Evolutionary conservation across 2,888 invertebrate genomes (phyloP).

Genomic region (Eueremaeus valkanovi): DNA sequence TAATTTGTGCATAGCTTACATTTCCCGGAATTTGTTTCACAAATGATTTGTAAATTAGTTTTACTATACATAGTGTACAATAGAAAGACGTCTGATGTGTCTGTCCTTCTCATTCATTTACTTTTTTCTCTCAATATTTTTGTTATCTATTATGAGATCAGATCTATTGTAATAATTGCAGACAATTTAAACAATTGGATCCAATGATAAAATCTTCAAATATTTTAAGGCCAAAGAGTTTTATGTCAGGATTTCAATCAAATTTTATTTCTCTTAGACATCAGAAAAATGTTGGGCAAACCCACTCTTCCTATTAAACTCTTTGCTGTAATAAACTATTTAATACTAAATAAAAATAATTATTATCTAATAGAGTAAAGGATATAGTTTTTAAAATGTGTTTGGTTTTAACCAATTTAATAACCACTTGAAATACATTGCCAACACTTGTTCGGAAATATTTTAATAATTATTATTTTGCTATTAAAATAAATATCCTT

Average conservation of each 20-base stretch:
- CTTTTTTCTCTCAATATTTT: not conserved
- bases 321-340: too few species aligned
- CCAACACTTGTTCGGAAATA: too few species aligned
- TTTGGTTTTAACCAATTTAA: too few species aligned
- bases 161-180: not conserved
- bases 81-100: not conserved
- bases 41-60: not conserved
- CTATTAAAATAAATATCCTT: too few species aligned
- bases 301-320: not conserved
- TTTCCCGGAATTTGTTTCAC: not conserved
- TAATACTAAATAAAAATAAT: too few species aligned
- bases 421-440: too few species aligned
- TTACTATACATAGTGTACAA: not conserved
- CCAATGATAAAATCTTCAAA: not conserved
- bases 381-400: not conserved
- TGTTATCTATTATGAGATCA: not conserved
- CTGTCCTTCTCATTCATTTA: too few species aligned
- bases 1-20: not conserved
- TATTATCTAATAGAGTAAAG: too few species aligned
- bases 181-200: not conserved
- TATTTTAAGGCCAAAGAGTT: not conserved
- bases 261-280: not conserved
- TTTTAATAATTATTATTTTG: too few species aligned
- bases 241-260: not conserved
- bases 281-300: not conserved